Conservation (phyloP, 2,797 vertebrate genomes). For the Salmo trutta region DNA sequence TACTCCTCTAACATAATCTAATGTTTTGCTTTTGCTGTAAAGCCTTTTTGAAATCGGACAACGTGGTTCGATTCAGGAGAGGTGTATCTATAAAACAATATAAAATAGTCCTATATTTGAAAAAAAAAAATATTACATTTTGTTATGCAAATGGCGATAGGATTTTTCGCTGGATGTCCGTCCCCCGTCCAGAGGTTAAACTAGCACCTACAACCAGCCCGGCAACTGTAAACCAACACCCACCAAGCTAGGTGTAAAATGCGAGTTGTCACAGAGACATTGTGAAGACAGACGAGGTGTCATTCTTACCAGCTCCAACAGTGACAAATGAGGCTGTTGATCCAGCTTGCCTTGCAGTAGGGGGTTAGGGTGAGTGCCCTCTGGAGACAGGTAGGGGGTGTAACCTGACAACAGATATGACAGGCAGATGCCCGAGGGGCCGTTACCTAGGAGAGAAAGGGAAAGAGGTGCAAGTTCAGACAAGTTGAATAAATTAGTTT, state of each 20-base stretch:
- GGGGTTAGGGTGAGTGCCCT: conserved; percentile 74
- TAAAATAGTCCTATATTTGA: too few relatives aligned
- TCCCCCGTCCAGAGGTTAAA: too few relatives aligned
- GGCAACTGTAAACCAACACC: not conserved
- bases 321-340: conserved; percentile 68
- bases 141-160: too few relatives aligned
- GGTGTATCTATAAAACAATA: too few relatives aligned
- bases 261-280: too few relatives aligned
- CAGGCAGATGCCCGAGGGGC: conserved; percentile 81
- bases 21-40: too few relatives aligned
- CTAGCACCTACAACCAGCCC: not conserved
- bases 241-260: not conserved
- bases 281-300: not conserved
- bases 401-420: conserved; percentile 81
- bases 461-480: not conserved
- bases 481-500: not conserved
- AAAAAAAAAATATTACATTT: too few relatives aligned
- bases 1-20: too few relatives aligned
- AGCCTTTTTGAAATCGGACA: too few relatives aligned
- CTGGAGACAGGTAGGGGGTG: conserved; percentile 75
- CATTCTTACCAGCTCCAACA: conserved; percentile 75
- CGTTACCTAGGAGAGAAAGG: conserved; percentile 71
- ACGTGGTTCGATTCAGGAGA: too few relatives aligned
- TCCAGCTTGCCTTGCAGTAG: conserved; percentile 75
- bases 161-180: too few relatives aligned